phyloP scores from a whole-genome alignment of 2,888 invertebrate species.

The Odontothrips loti region DNA sequence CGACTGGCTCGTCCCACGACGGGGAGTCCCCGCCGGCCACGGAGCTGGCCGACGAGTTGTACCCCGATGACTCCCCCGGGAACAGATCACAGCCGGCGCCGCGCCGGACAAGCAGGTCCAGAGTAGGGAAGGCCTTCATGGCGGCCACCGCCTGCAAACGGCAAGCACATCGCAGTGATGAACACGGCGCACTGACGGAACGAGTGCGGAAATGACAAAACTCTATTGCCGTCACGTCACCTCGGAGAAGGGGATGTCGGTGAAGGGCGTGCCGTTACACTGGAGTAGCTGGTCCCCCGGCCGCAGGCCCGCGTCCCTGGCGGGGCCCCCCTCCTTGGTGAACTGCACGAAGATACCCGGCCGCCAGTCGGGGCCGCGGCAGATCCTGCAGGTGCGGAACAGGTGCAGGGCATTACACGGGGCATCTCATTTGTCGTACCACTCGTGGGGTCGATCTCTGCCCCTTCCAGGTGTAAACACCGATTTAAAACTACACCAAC shows the following conservation, averaged over 20 bases:
- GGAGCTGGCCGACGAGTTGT: constrained; percentile 79
- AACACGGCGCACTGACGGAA: no score
- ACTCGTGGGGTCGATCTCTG: no score
- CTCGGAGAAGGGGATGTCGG: constrained; percentile 74
- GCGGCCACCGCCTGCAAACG: constrained; percentile 70
- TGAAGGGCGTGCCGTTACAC: constrained; percentile 69
- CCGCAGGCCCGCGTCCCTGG: constrained; percentile 78
- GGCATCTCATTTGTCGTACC: no score
- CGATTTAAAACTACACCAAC: no score
- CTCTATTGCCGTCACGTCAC: no score
- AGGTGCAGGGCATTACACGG: no score
- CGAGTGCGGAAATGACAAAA: no score
- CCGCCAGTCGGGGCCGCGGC: constrained; percentile 80
- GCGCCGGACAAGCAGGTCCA: constrained; percentile 72
- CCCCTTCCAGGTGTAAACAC: no score
- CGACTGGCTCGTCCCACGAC: constrained; percentile 53
- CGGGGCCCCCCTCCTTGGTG: constrained; percentile 83
- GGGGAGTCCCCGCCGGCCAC: constrained; percentile 70
- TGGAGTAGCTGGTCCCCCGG: constrained; percentile 88
- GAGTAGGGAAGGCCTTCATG: constrained; percentile 70
- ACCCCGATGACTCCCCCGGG: constrained; percentile 77
- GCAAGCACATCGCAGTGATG: no score
- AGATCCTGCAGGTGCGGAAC: constrained; percentile 59
- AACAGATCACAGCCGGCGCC: constrained; percentile 74
- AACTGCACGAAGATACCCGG: constrained; percentile 87